Percentiles rank a stretch among this genome's conserved stretches.
These are phyloP conservation scores for Laodelphax striatellus DNA, from an alignment of 1,140 invertebrate genomes.

Conservation along the genomic window DNA sequence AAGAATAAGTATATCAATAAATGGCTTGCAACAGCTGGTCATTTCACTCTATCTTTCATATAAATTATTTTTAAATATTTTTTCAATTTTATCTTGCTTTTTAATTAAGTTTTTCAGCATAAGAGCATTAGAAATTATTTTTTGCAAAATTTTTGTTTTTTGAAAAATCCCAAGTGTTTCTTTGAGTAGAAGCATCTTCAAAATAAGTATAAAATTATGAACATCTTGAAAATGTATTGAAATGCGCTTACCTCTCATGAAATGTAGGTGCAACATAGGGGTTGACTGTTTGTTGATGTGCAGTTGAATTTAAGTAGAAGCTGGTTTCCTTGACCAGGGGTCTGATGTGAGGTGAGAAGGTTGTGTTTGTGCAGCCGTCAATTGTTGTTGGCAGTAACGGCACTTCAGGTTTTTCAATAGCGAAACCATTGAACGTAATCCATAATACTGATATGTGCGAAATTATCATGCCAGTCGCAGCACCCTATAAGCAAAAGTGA, in stretches of 20 bases:
- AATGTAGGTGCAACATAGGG: slow-evolving; percentile 16
- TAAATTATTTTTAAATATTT: too few relatives aligned
- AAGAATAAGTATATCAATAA: too few relatives aligned
- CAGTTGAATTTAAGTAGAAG: slow-evolving; percentile 15
- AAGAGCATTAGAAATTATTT: too few relatives aligned
- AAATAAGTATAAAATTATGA: too few relatives aligned
- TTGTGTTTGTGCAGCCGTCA: slow-evolving; percentile 48
- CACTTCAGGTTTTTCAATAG: slow-evolving; percentile 33
- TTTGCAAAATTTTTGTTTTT: too few relatives aligned
- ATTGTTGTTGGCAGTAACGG: slow-evolving; percentile 42
- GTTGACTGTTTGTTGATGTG: slow-evolving; percentile 6
- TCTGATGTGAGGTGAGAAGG: slow-evolving; percentile 43
- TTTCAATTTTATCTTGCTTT: too few relatives aligned
- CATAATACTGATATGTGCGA: slow-evolving; percentile 50
- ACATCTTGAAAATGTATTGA: too few relatives aligned
- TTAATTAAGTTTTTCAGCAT: too few relatives aligned
- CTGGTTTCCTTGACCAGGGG: slow-evolving; percentile 12
- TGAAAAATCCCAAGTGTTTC: too few relatives aligned
- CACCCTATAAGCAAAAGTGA: slow-evolving; percentile 35
- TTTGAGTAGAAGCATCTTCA: too few relatives aligned
- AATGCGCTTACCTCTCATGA: slow-evolving; percentile 14
- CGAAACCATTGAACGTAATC: slow-evolving; percentile 50
- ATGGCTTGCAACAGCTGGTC: too few relatives aligned
- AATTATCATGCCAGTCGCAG: slow-evolving; percentile 50
- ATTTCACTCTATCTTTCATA: too few relatives aligned